Percentiles rank a stretch among this genome's conserved stretches.
Conservation (phyloP, 2,797 vertebrate species). For the Lagocephalus sceleratus region DNA sequence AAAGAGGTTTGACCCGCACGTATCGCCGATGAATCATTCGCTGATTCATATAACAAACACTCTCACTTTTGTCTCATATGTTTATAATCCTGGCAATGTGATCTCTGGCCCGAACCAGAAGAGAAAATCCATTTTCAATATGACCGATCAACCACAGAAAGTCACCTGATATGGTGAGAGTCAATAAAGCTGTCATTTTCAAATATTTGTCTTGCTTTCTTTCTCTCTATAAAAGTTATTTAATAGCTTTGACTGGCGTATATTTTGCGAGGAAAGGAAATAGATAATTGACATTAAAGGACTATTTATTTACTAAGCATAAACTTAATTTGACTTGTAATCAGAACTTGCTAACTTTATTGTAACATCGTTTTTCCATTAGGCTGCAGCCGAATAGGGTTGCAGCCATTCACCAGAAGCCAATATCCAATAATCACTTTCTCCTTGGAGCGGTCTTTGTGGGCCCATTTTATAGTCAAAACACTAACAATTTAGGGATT, state of each 20-base stretch:
- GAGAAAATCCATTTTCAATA: not conserved
- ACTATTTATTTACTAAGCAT: not conserved
- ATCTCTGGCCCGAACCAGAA: constrained; percentile 1
- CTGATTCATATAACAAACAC: constrained; percentile 6
- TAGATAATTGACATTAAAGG: not conserved
- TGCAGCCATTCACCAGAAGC: not conserved
- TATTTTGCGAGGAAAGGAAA: not conserved
- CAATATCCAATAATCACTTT: not conserved
- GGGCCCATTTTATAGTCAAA: not conserved
- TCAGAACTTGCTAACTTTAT: not conserved
- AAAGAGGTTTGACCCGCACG: not conserved
- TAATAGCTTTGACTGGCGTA: constrained; percentile 1
- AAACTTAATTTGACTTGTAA: not conserved
- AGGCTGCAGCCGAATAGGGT: not conserved
- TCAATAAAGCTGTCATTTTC: constrained; percentile 9
- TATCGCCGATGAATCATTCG: constrained; percentile 7
- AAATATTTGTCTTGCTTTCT: not conserved
- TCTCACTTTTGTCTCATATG: not conserved
- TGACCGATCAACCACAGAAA: not conserved
- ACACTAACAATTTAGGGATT: too few relatives aligned
- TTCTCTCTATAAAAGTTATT: constrained; percentile 12
- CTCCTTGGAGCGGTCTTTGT: not conserved
- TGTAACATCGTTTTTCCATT: not conserved
- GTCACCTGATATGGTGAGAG: constrained; percentile 8
- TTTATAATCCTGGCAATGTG: not conserved